Conservation (phyloP, 2,113 vertebrate genomes). For the Nibea albiflora region DNA sequence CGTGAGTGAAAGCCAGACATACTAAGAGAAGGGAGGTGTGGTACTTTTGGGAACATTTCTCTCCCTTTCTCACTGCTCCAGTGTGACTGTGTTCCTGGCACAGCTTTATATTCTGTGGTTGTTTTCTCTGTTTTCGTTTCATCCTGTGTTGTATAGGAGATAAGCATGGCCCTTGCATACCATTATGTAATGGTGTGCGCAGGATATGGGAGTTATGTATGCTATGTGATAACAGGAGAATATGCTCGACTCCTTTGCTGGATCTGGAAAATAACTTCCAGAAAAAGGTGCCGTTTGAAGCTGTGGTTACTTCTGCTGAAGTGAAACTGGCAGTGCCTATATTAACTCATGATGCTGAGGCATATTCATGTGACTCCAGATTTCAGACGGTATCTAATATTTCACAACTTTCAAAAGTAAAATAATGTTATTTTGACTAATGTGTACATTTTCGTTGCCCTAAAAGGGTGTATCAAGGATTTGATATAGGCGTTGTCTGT, state of each 20-base stretch:
- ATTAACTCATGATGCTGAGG: slow-evolving; percentile 18
- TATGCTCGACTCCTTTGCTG: slow-evolving; percentile 5
- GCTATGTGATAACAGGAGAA: slow-evolving; percentile 36
- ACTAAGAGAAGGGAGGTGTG: slow-evolving; percentile 63
- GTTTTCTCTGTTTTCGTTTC: slow-evolving; percentile 35
- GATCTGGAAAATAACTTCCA: slow-evolving; percentile 41
- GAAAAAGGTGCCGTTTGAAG: slow-evolving; percentile 29
- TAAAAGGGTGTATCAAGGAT: slow-evolving; percentile 1
- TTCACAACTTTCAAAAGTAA: neutral
- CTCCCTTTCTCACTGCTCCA: slow-evolving; percentile 46
- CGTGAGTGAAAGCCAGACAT: slow-evolving; percentile 30
- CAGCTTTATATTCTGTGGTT: slow-evolving; percentile 38
- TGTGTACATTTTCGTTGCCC: slow-evolving; percentile 15
- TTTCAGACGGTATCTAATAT: slow-evolving; percentile 25
- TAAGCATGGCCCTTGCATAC: slow-evolving; percentile 44
- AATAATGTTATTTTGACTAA: slow-evolving; percentile 3
- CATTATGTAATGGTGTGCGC: slow-evolving; percentile 48
- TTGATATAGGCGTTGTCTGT: slow-evolving; percentile 74
- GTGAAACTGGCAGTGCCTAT: slow-evolving; percentile 41
- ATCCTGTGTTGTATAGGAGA: slow-evolving; percentile 47
- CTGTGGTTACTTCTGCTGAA: slow-evolving; percentile 38
- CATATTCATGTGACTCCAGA: slow-evolving; percentile 38
- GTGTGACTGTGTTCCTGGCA: slow-evolving; percentile 63
- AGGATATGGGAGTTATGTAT: slow-evolving; percentile 46
- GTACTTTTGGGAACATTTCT: slow-evolving; percentile 63